These are phyloP conservation scores for Busseola fusca DNA, from an alignment of 2,888 invertebrate genomes.

Conservation along the genomic window DNA sequence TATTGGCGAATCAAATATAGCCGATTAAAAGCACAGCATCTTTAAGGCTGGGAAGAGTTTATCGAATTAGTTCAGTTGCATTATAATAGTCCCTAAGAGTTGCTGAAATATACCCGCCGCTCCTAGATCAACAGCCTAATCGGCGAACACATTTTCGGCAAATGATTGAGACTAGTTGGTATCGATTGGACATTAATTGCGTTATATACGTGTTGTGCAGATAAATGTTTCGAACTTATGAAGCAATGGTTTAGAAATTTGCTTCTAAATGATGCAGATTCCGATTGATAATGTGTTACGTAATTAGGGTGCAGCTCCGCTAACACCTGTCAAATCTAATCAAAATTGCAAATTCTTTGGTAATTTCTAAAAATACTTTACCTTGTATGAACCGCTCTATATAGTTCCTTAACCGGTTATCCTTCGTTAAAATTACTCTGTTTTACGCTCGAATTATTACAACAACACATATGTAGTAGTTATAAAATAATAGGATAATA, in stretches of 20 bases:
- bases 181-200: too few relatives aligned
- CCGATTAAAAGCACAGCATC: background rate
- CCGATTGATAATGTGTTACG: too few relatives aligned
- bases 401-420: slow-evolving; percentile 19
- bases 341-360: background rate
- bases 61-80: background rate
- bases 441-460: slow-evolving; percentile 29
- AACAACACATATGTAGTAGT: slow-evolving; percentile 15
- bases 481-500: slow-evolving; percentile 45
- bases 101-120: background rate
- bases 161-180: too few relatives aligned
- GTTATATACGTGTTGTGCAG: too few relatives aligned
- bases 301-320: too few relatives aligned
- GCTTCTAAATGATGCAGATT: too few relatives aligned
- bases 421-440: slow-evolving; percentile 41
- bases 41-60: background rate
- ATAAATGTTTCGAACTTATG: too few relatives aligned
- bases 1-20: background rate
- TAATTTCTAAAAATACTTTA: slow-evolving; percentile 1
- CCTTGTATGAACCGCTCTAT: background rate
- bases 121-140: background rate
- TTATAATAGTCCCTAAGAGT: background rate
- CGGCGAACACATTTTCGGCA: too few relatives aligned
- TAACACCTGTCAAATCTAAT: background rate
- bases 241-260: too few relatives aligned